phyloP scores from a whole-genome alignment of 2,888 invertebrate species.

The Pogonocherus hispidulus region DNA sequence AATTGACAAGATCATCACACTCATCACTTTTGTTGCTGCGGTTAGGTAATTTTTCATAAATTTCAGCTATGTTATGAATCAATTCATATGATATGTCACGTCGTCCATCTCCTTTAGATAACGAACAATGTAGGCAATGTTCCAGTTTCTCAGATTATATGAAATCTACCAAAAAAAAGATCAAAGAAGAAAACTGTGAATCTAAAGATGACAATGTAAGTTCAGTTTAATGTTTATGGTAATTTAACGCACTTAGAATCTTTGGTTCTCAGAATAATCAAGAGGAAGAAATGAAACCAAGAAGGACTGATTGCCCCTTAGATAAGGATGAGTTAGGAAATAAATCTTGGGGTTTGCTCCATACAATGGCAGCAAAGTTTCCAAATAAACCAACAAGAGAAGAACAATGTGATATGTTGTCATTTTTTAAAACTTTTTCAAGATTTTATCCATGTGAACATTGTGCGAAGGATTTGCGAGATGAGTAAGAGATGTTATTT shows the following conservation, averaged over 20 bases:
- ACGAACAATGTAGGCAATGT: slow-evolving; percentile 66
- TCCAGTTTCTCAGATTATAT: slow-evolving; percentile 67
- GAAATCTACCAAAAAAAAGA: slow-evolving; percentile 62
- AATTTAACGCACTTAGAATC: neutral
- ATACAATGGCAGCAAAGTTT: slow-evolving; percentile 96
- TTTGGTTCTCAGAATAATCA: neutral
- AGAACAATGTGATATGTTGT: slow-evolving; percentile 82
- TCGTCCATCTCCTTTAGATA: slow-evolving; percentile 64
- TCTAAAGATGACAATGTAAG: slow-evolving; percentile 35
- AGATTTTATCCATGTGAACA: slow-evolving; percentile 93
- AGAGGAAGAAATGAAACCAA: slow-evolving; percentile 42
- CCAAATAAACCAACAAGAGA: slow-evolving; percentile 83
- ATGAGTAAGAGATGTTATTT: slow-evolving; percentile 77
- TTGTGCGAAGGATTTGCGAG: slow-evolving; percentile 89
- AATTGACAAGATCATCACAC: slow-evolving; percentile 27
- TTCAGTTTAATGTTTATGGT: slow-evolving; percentile 4
- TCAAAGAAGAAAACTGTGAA: slow-evolving; percentile 45
- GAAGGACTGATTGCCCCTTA: slow-evolving; percentile 77
- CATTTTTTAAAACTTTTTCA: slow-evolving; percentile 87
- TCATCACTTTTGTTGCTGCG: slow-evolving; percentile 19
- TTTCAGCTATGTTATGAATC: slow-evolving; percentile 46
- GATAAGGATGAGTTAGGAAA: slow-evolving; percentile 84
- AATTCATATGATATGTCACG: slow-evolving; percentile 60
- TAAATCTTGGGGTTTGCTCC: slow-evolving; percentile 93
- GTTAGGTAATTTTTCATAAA: slow-evolving; percentile 37